Evolutionary conservation across 64 coral and sea anemone species (phyloP), one percentile per base, ranked within the genome.

Genomic region (Montipora sp.): DNA sequence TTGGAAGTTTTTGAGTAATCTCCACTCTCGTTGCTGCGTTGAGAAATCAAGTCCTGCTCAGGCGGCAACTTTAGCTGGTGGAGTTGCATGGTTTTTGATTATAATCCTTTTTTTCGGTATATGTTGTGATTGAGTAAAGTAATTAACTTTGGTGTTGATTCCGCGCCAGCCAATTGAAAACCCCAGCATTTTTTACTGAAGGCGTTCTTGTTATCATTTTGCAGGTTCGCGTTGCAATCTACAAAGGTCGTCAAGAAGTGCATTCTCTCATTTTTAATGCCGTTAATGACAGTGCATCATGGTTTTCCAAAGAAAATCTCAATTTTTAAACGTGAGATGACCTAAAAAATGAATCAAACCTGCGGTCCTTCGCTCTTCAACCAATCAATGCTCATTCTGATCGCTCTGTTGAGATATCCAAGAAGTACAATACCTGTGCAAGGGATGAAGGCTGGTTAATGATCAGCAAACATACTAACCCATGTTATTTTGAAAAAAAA

Each of bases 211-310:
- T 21, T 18, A 5, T 68, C 24, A 11, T 18, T 47, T 1, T 48
- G 16, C 47, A 92, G 80, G 90, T 24, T n/a, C 80, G 80, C 0
- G 48, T 92, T 12, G 59, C 63, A 8, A 19, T 92, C 11, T 92
- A 85, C 48, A 12, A 61, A 36, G 60, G 51, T 18, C 49, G 23
- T 21, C 12, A 23, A 23, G 79, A 94, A 49, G 65, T 94, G 5
- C 6, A 80, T 16, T 51, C 19, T 16, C 58, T 90, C 2, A 88
- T 60, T 3, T 90, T 89, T 79, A 89, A 76, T 14, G 87, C 66
- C 19, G 11, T 2, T 5, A 67, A 44, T 11, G 75, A 27, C 51
- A 77, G 69, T 18, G 23, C 36, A 1, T 47, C 14, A 19, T 94
- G 92, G 78, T 89, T 89, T 81, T 61, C 69, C 18, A 50, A 22